Percentiles rank a stretch among this genome's conserved stretches.
These are phyloP conservation scores for Apistogramma diplotaenia DNA, from an alignment of 2,113 vertebrate species.

Conservation along the genomic window DNA sequence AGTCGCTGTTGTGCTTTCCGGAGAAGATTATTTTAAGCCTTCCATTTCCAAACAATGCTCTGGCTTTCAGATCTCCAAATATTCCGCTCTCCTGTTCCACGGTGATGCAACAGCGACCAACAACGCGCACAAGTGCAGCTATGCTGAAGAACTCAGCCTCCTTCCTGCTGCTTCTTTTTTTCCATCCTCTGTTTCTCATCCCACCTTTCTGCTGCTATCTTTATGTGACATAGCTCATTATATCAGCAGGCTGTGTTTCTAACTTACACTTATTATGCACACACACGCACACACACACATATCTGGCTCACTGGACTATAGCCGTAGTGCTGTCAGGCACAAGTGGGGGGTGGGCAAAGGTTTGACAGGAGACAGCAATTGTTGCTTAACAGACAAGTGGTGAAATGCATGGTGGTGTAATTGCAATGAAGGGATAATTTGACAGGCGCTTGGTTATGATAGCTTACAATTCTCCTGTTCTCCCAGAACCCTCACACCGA, in stretches of 20 bases:
- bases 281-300: constrained; percentile 26
- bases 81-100: not conserved
- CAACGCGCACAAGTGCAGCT: constrained; percentile 25
- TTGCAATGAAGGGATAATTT: constrained; percentile 70
- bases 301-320: constrained; percentile 28
- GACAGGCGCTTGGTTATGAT: constrained; percentile 67
- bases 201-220: constrained; percentile 25
- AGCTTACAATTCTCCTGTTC: constrained; percentile 55
- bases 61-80: constrained; percentile 24
- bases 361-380: constrained; percentile 57
- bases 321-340: not conserved
- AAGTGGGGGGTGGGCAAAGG: constrained; percentile 25
- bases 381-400: constrained; percentile 59
- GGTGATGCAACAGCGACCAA: constrained; percentile 55
- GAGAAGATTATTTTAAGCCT: constrained; percentile 1
- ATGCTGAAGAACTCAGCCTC: constrained; percentile 32
- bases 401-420: constrained; percentile 56
- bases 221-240: constrained; percentile 53
- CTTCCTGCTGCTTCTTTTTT: constrained; percentile 44
- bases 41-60: constrained; percentile 22
- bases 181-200: constrained; percentile 24
- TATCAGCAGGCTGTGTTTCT: constrained; percentile 29
- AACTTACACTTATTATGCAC: not conserved
- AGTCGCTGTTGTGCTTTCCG: not conserved
- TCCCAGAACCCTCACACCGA: constrained; percentile 22